Evolutionary conservation across 2,797 vertebrate genomes (phyloP).

Genomic region (Centroberyx gerrardi): DNA sequence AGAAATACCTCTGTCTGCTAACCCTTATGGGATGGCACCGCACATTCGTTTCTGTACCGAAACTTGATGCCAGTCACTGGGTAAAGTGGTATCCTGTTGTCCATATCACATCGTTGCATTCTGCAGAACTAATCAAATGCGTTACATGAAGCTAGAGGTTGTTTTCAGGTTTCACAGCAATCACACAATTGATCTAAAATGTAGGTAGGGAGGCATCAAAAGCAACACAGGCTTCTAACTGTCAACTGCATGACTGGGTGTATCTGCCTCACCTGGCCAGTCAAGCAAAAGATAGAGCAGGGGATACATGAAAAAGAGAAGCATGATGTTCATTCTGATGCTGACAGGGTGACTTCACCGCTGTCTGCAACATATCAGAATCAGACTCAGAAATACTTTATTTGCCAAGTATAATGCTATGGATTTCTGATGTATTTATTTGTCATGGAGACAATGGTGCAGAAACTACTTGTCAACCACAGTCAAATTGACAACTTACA

Average conservation of each 20-base stretch:
- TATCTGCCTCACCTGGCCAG: constrained; percentile 65
- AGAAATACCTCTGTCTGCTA: constrained; percentile 20
- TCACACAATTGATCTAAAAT: constrained; percentile 71
- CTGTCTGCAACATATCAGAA: constrained; percentile 18
- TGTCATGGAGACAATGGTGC: not conserved
- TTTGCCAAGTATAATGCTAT: constrained; percentile 9
- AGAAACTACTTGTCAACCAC: too few species aligned
- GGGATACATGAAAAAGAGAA: constrained; percentile 43
- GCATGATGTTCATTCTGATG: constrained; percentile 19
- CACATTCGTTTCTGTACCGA: constrained; percentile 17
- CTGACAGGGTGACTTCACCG: constrained; percentile 30
- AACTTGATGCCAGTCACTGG: constrained; percentile 28
- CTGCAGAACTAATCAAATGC: constrained; percentile 35
- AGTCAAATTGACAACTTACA: too few species aligned
- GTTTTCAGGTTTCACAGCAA: constrained; percentile 46
- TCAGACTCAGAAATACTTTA: constrained; percentile 32
- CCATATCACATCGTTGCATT: constrained; percentile 21
- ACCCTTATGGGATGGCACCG: constrained; percentile 12
- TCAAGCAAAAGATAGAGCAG: constrained; percentile 66
- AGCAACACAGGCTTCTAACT: constrained; percentile 58
- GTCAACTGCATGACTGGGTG: constrained; percentile 62
- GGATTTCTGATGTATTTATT: constrained; percentile 8
- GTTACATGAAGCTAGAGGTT: constrained; percentile 46
- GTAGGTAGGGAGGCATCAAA: constrained; percentile 51
- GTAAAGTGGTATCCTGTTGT: constrained; percentile 36